A percentile compares a stretch with the other conserved stretches of the same genome.
Conservation (phyloP, 2,797 vertebrate genomes). For the Brachyrhaphis roseni region DNA sequence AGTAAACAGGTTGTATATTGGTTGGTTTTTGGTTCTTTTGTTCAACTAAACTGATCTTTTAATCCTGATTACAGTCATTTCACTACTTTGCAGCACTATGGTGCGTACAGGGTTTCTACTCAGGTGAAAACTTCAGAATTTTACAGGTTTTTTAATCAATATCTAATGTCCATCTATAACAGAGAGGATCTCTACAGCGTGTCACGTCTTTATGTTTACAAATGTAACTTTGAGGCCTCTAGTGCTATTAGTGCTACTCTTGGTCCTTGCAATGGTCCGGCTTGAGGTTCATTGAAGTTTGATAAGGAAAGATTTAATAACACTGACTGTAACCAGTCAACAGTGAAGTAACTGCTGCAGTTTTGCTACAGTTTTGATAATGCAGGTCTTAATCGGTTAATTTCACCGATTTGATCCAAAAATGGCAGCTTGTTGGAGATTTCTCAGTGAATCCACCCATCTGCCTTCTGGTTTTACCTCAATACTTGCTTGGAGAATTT, state of each 20-base stretch:
- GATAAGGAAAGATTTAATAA: background rate
- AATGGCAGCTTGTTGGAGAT: background rate
- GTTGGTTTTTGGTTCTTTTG: background rate
- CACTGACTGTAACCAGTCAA: background rate
- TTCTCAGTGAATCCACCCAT: background rate
- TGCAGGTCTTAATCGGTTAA: no score
- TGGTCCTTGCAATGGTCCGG: background rate
- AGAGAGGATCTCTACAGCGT: background rate
- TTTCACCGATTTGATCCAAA: background rate
- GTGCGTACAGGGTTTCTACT: background rate
- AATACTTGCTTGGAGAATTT: constrained; percentile 6
- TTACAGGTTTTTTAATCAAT: background rate
- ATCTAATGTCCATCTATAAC: background rate
- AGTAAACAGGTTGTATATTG: background rate
- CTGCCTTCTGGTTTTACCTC: background rate
- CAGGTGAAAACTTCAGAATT: background rate
- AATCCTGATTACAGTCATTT: background rate
- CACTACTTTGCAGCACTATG: background rate
- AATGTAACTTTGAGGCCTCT: background rate
- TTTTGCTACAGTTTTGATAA: background rate
- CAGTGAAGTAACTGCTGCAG: background rate
- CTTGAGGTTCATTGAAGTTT: background rate
- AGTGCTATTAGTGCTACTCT: background rate
- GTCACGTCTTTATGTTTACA: background rate
- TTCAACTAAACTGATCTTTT: background rate